These are phyloP conservation scores for Leptinotarsa peninsularis DNA, from an alignment of 2,888 invertebrate species.

Conservation along the genomic window DNA sequence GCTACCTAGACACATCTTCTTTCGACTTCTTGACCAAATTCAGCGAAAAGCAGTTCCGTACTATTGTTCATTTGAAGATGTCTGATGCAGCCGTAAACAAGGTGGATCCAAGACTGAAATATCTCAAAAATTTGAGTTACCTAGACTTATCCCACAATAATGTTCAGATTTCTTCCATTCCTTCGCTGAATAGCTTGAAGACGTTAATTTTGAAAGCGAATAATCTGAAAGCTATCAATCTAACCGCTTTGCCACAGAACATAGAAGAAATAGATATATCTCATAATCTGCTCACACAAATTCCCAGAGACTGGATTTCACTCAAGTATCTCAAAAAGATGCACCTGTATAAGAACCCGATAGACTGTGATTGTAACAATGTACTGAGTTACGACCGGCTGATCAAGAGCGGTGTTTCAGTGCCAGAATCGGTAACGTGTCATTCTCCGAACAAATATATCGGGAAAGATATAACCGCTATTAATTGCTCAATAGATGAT, in stretches of 20 bases:
- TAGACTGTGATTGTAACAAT: constrained; percentile 76
- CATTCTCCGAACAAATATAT: constrained; percentile 55
- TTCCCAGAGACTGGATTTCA: constrained; percentile 69
- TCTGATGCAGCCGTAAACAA: constrained; percentile 55
- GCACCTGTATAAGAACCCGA: constrained; percentile 76
- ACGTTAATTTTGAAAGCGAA: constrained; percentile 59
- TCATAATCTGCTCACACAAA: constrained; percentile 72
- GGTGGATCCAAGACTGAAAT: constrained; percentile 59
- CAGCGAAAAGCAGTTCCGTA: constrained; percentile 55
- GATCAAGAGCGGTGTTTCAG: constrained; percentile 54
- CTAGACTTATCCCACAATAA: constrained; percentile 60
- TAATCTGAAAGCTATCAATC: constrained; percentile 56
- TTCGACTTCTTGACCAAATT: constrained; percentile 82
- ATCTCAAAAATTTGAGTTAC: constrained; percentile 57
- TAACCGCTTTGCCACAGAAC: constrained; percentile 58
- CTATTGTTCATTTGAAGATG: constrained; percentile 57
- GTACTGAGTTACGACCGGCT: constrained; percentile 74
- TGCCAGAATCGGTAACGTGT: constrained; percentile 59
- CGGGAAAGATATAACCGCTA: constrained; percentile 53
- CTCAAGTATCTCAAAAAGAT: constrained; percentile 72
- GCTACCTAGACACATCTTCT: constrained; percentile 75
- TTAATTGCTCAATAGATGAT: constrained; percentile 52
- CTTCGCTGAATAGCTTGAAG: constrained; percentile 57
- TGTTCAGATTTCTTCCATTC: constrained; percentile 49
- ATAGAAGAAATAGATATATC: constrained; percentile 71